Conservation (phyloP, 2,113 vertebrate genomes). For the Gymnocephalus cernua region DNA sequence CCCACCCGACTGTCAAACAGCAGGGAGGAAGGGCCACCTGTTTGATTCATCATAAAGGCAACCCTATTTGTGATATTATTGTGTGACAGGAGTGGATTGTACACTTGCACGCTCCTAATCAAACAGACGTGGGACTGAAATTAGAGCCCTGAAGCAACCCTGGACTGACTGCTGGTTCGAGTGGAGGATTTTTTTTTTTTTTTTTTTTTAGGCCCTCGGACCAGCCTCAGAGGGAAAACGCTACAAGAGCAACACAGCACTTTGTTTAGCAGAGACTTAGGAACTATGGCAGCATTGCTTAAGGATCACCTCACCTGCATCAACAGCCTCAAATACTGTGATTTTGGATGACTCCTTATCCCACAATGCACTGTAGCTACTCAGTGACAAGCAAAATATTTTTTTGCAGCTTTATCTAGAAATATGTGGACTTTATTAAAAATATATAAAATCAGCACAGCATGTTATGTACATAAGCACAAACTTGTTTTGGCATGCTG, state of each 20-base stretch:
- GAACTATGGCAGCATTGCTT: slow-evolving; percentile 23
- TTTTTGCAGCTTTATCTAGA: slow-evolving; percentile 25
- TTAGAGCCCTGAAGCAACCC: slow-evolving; percentile 54
- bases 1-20: background rate
- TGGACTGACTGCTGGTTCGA: slow-evolving; percentile 44
- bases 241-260: slow-evolving; percentile 62
- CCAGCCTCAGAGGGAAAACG: slow-evolving; percentile 29
- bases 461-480: slow-evolving; percentile 12
- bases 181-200: slow-evolving; percentile 11
- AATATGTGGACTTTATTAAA: slow-evolving; percentile 5
- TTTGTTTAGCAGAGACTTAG: slow-evolving; percentile 57
- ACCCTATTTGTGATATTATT: slow-evolving; percentile 33
- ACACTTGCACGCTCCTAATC: slow-evolving; percentile 47
- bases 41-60: slow-evolving; percentile 40
- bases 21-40: slow-evolving; percentile 7
- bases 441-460: slow-evolving; percentile 18
- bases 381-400: slow-evolving; percentile 12
- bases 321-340: slow-evolving; percentile 8
- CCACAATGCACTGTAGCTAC: slow-evolving; percentile 34
- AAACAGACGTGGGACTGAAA: slow-evolving; percentile 61
- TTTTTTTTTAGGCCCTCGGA: slow-evolving; percentile 19
- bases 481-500: slow-evolving; percentile 12
- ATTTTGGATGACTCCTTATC: slow-evolving; percentile 9
- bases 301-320: slow-evolving; percentile 13
- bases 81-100: slow-evolving; percentile 50